Evolutionary conservation across 2,888 invertebrate species (phyloP).

Genomic region (Spatulosminthurus flaviceps): DNA sequence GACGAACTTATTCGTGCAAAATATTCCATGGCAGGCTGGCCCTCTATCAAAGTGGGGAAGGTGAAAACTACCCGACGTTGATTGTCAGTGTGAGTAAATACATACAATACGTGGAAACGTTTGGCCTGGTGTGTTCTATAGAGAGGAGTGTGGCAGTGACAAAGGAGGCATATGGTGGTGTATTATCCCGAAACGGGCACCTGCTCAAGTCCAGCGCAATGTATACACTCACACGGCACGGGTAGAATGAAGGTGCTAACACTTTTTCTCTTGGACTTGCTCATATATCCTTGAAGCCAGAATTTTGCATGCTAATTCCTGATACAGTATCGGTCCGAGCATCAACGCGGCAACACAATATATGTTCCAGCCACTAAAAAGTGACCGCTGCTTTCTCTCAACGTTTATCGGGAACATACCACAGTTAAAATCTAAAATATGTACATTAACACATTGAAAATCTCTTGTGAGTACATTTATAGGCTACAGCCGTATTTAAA

Average conservation of each 20-base stretch:
- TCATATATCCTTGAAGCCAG: neutral
- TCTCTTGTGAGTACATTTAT: too few species aligned
- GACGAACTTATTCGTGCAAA: neutral
- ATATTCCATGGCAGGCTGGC: neutral
- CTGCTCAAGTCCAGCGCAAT: neutral
- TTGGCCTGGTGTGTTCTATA: neutral
- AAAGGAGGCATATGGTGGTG: neutral
- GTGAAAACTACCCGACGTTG: constrained; percentile 1
- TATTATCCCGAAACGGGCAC: neutral
- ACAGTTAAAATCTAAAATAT: too few species aligned
- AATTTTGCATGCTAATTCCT: neutral
- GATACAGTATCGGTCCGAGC: constrained; percentile 23
- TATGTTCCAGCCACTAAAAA: neutral
- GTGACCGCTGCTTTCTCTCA: neutral
- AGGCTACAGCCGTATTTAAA: too few species aligned
- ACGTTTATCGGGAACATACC: too few species aligned
- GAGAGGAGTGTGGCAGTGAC: neutral
- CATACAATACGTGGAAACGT: neutral
- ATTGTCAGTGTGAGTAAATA: neutral
- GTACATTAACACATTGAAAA: too few species aligned
- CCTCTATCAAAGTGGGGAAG: neutral
- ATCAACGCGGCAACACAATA: neutral
- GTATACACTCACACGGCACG: too few species aligned
- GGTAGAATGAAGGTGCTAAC: neutral
- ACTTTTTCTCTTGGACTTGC: neutral